Base-by-base conservation (phyloP, 2,888 invertebrate species). In the Athetis lepigone region DNA sequence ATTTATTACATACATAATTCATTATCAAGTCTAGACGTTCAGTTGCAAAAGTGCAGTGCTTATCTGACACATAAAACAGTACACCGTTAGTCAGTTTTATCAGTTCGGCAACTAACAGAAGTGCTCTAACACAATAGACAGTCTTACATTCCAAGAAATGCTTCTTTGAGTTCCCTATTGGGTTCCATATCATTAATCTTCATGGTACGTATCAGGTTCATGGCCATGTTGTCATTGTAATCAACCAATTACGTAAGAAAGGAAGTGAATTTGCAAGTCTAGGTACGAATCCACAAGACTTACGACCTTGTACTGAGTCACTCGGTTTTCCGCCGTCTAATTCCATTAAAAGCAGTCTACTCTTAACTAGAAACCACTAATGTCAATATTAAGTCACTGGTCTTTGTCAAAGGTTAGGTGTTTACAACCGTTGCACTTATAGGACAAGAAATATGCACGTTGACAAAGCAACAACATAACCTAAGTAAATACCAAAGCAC, bases 11-110 rank as follows among this genome's bases (percentile, higher is more conserved):
- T 6, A 33, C 4, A 19, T 60, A 43, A 45, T 59, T 39, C 9
- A 64, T 19, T 18, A n/a, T 27, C 4, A 29, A 37, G 47, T 67
- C 66, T 72, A 47, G 54, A 64, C 40, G 49, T 65, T 55, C 3
- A 16, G 27, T 36, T 39, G 13, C 8, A 36, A 18, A 47, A 65
- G n/a, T 67, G 71, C 50, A 50, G n/a, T 29, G 13, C 42, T 19
- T 52, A 33, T 54, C 21, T 51, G 58, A 68, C 19, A 51, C 68
- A 46, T 46, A 6, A 36, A n/a, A 25, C 65, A 37, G 23, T 42
- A 8, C 21, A 7, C 18, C 36, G 19, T 16, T 36, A 6, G 46
- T 37, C 29, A 51, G 39, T 36, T 50, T 36, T 68, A 50, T 67
- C 57, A 49, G 42, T 23, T 18, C n/a, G 23, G 4, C 33, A 29